phyloP scores from a whole-genome alignment of 2,888 invertebrate species.

The Tipula helvola region DNA sequence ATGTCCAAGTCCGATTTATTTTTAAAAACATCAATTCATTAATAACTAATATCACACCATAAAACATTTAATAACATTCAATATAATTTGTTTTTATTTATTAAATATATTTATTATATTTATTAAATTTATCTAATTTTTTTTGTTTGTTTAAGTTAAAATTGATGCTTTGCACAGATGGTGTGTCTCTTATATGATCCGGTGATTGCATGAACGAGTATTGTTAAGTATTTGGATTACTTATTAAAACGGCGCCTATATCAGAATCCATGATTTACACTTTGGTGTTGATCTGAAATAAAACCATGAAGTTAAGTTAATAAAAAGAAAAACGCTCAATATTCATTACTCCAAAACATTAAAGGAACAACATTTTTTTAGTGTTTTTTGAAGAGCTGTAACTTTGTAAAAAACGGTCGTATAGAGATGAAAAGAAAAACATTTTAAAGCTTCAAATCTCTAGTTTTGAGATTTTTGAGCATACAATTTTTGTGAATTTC shows the following conservation, averaged over 20 bases:
- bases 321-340: too few species aligned
- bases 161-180: slow-evolving; percentile 54
- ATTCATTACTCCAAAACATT: too few species aligned
- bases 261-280: slow-evolving; percentile 57
- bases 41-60: background rate
- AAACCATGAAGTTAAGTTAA: background rate
- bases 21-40: too few species aligned
- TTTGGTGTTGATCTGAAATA: slow-evolving; percentile 29
- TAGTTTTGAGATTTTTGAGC: too few species aligned
- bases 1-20: too few species aligned
- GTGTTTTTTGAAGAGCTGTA: too few species aligned
- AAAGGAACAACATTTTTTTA: too few species aligned
- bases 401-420: too few species aligned
- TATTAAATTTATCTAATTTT: background rate
- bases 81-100: background rate
- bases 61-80: background rate
- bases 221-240: slow-evolving; percentile 54
- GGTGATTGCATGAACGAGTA: slow-evolving; percentile 57
- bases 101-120: background rate
- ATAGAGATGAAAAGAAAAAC: too few species aligned
- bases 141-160: background rate
- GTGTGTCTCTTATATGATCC: slow-evolving; percentile 60
- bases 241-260: slow-evolving; percentile 38
- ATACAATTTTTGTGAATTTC: too few species aligned
- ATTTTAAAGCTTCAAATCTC: too few species aligned